Evolutionary conservation across 2,113 vertebrate genomes (phyloP).

Genomic region (Ailuropoda melanoleuca): DNA sequence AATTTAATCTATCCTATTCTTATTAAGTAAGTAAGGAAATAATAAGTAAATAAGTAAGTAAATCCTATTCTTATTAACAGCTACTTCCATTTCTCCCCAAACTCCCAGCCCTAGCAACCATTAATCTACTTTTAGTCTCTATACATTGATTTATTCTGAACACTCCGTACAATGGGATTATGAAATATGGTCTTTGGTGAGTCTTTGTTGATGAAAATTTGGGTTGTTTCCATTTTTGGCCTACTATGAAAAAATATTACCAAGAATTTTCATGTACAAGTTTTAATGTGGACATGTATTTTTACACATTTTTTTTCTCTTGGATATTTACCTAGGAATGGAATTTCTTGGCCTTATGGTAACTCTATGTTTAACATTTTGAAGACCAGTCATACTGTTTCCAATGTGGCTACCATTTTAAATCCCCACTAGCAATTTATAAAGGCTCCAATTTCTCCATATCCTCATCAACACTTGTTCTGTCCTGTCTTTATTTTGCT

Average conservation of each 20-base stretch:
- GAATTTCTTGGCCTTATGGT: neutral
- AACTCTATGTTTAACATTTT: neutral
- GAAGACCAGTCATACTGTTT: neutral
- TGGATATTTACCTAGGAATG: neutral
- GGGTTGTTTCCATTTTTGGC: neutral
- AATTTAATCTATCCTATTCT: neutral
- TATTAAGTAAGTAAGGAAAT: neutral
- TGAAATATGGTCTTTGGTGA: neutral
- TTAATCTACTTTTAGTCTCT: neutral
- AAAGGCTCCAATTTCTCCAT: neutral
- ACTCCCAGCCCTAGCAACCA: neutral
- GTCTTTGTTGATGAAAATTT: neutral
- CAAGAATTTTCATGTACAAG: neutral
- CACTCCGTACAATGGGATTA: neutral
- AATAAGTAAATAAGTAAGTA: neutral
- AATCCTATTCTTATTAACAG: neutral
- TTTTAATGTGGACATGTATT: neutral
- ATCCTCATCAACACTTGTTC: neutral
- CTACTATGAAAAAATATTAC: neutral
- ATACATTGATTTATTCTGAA: neutral
- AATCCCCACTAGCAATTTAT: neutral
- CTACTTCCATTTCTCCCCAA: neutral
- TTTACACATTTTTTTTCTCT: neutral
- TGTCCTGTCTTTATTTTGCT: neutral
- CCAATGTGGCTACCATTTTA: neutral